These are phyloP conservation scores for Coleophora deauratella DNA, from an alignment of 2,888 invertebrate species.

Conservation along the genomic window DNA sequence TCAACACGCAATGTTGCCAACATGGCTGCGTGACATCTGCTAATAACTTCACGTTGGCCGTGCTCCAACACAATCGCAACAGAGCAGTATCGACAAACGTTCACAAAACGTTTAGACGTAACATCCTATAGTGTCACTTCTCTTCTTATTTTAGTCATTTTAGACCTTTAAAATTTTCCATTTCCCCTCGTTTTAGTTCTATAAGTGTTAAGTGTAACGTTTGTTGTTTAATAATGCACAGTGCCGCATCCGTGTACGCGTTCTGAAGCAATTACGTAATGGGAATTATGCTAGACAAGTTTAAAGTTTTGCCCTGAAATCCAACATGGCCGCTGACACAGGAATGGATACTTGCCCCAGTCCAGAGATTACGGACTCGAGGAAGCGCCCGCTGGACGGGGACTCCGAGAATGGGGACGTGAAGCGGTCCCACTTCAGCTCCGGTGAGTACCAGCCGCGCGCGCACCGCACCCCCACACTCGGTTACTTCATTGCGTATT, in stretches of 20 bases:
- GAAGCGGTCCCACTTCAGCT: constrained; percentile 92
- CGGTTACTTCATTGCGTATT: constrained; percentile 55
- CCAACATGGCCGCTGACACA: constrained; percentile 93
- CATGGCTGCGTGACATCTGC: constrained; percentile 32
- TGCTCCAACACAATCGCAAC: constrained; percentile 53
- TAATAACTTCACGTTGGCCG: constrained; percentile 33
- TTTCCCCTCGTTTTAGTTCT: constrained; percentile 54
- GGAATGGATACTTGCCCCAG: constrained; percentile 96
- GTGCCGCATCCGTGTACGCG: constrained; percentile 62
- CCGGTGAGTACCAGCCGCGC: constrained; percentile 78
- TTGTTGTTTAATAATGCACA: constrained; percentile 58
- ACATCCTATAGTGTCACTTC: constrained; percentile 62
- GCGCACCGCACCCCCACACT: constrained; percentile 27
- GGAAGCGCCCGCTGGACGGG: constrained; percentile 90
- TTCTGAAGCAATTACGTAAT: constrained; percentile 71
- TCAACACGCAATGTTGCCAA: constrained; percentile 55
- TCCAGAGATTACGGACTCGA: constrained; percentile 92
- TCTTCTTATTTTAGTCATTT: constrained; percentile 60
- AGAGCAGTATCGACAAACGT: constrained; percentile 72
- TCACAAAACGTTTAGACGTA: constrained; percentile 71
- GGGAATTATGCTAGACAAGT: constrained; percentile 74
- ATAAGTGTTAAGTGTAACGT: constrained; percentile 66
- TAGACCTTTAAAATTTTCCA: constrained; percentile 54
- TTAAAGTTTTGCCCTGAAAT: constrained; percentile 73
- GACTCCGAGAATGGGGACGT: constrained; percentile 91